These are phyloP conservation scores for Rhopilema esculentum DNA, from an alignment of 30 jellyfish, hydroid and myxozoan genomes.

Conservation along the genomic window DNA sequence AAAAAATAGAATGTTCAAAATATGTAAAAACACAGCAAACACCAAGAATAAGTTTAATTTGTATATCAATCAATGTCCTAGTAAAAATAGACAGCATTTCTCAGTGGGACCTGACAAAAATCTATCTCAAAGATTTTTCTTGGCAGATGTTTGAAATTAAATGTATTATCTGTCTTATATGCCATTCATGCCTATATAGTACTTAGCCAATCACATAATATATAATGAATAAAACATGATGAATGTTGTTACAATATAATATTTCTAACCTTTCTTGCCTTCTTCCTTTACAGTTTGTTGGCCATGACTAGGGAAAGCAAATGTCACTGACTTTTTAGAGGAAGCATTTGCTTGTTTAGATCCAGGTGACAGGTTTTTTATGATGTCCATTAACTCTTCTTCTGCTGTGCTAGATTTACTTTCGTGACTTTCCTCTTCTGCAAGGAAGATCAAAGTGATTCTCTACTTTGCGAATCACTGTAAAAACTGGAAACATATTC, in stretches of 20 bases:
- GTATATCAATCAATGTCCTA: no score
- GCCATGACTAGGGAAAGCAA: neutral
- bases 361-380: slow-evolving; percentile 67
- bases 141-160: neutral
- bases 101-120: no score
- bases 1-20: neutral
- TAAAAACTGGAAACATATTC: neutral
- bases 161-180: neutral
- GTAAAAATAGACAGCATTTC: no score
- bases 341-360: slow-evolving; percentile 8
- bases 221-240: no score
- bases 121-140: neutral
- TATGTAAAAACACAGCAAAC: neutral
- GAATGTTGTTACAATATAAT: no score
- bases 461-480: neutral
- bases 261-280: neutral
- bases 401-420: slow-evolving; percentile 18
- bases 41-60: no score
- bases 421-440: neutral
- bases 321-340: slow-evolving; percentile 48
- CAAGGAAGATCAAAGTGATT: neutral
- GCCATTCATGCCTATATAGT: neutral
- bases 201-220: neutral
- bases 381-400: slow-evolving; percentile 65
- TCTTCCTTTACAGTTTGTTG: neutral